A percentile compares a stretch with the other conserved stretches of the same genome.
Conservation (phyloP, 2,797 vertebrate species). For the Notamacropus eugenii region DNA sequence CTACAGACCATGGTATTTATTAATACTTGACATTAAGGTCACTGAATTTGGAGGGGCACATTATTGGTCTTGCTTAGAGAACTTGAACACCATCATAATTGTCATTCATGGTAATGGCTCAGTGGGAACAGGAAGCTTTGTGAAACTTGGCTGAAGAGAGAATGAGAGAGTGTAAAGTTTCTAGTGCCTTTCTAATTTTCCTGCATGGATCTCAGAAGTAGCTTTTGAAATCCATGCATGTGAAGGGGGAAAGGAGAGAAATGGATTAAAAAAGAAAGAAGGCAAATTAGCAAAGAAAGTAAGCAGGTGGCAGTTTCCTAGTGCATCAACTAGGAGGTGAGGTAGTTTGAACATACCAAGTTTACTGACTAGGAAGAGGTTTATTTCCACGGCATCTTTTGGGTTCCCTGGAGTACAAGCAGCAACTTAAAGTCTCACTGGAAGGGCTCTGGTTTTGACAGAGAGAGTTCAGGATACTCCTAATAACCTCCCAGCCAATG, state of each 20-base stretch:
- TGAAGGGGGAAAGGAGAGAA: constrained; percentile 22
- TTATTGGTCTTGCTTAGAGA: not conserved
- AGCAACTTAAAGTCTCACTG: not conserved
- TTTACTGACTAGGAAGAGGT: constrained; percentile 4
- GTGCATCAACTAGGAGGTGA: constrained; percentile 78
- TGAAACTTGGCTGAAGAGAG: not conserved
- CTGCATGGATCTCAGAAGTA: constrained; percentile 32
- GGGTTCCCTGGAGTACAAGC: constrained; percentile 36
- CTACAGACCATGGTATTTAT: constrained; percentile 31
- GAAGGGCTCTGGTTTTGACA: not conserved
- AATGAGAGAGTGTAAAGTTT: not conserved
- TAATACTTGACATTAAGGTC: constrained; percentile 18
- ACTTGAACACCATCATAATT: not conserved
- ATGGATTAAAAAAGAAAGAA: constrained; percentile 21
- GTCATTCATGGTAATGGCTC: not conserved
- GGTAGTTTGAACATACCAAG: constrained; percentile 82
- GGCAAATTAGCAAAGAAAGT: constrained; percentile 20
- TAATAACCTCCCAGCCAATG: not conserved
- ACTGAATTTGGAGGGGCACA: constrained; percentile 1
- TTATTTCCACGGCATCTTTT: not conserved
- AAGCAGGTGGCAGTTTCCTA: constrained; percentile 62
- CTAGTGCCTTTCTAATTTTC: not conserved
- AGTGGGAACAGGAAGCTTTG: constrained; percentile 7
- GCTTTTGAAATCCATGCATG: constrained; percentile 32
- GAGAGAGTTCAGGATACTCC: not conserved